Evolutionary conservation across 2,888 invertebrate species (phyloP).

Genomic region (Tetragonula carbonaria): DNA sequence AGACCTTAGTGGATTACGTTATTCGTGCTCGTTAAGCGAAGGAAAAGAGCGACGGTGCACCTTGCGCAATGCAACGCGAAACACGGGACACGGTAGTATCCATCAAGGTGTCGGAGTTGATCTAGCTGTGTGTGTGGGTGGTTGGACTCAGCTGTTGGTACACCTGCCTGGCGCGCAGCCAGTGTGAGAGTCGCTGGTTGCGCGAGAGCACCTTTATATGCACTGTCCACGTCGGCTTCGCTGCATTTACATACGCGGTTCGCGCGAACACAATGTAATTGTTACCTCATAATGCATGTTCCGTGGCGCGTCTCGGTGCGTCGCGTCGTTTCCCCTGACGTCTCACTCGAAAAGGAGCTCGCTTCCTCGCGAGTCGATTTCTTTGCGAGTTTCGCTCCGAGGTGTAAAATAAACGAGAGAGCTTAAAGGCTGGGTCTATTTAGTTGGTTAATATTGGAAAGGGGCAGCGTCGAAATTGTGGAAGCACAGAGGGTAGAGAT

Average conservation of each 20-base stretch:
- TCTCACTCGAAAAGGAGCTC: constrained; percentile 64
- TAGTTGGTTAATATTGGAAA: background rate
- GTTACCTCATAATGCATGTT: constrained; percentile 77
- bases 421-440: background rate
- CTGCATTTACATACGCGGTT: constrained; percentile 76
- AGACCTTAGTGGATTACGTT: constrained; percentile 49
- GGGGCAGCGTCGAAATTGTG: background rate
- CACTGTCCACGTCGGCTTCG: constrained; percentile 67
- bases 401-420: background rate
- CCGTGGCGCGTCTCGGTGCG: constrained; percentile 55
- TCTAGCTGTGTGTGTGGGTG: constrained; percentile 71
- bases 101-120: constrained; percentile 71
- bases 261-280: constrained; percentile 78
- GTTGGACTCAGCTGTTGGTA: constrained; percentile 78
- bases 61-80: constrained; percentile 70
- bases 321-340: constrained; percentile 66
- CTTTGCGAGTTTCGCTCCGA: background rate
- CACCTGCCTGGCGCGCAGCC: constrained; percentile 72
- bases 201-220: constrained; percentile 63
- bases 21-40: constrained; percentile 56
- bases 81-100: constrained; percentile 67
- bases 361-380: background rate
- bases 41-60: constrained; percentile 65
- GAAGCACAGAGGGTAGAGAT: background rate
- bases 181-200: constrained; percentile 57